Conservation (phyloP, 2,888 invertebrate genomes). For the Podotricha telesiphe region DNA sequence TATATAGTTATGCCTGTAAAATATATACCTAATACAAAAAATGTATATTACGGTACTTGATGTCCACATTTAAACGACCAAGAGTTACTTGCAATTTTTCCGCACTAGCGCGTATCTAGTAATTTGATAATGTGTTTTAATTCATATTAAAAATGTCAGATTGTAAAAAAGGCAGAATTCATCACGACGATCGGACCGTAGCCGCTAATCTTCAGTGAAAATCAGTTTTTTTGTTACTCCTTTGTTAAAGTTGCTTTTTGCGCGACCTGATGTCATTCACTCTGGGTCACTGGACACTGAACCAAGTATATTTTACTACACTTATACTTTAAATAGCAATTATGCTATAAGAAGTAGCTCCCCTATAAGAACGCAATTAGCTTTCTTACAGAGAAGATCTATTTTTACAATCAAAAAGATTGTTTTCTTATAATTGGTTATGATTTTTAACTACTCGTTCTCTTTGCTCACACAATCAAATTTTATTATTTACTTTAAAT, state of each 20-base stretch:
- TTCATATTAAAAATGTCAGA: conserved; percentile 41
- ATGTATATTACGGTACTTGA: background rate
- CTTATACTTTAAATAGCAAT: conserved; percentile 17
- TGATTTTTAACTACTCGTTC: background rate
- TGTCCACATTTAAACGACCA: background rate
- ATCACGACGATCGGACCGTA: conserved; percentile 57
- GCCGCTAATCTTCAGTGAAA: conserved; percentile 62
- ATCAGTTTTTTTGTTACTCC: conserved; percentile 62
- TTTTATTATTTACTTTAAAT: background rate
- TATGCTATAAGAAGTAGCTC: too few relatives aligned
- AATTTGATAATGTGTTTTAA: conserved; percentile 42
- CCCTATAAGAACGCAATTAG: too few relatives aligned
- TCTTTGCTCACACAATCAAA: background rate
- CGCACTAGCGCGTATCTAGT: conserved; percentile 36
- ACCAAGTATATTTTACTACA: conserved; percentile 19
- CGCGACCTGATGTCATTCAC: conserved; percentile 68
- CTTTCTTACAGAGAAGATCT: conserved; percentile 6
- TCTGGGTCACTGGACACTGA: conserved; percentile 50
- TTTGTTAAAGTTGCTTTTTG: conserved; percentile 64
- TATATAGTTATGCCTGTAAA: background rate
- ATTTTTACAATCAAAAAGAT: background rate
- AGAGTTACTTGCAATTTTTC: conserved; percentile 22
- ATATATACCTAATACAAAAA: background rate
- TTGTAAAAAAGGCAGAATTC: conserved; percentile 41
- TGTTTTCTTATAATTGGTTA: background rate